A percentile compares a stretch with the other conserved stretches of the same genome.
These are phyloP conservation scores for Agrenia bidenticulata DNA, from an alignment of 2,888 invertebrate genomes.

Conservation along the genomic window DNA sequence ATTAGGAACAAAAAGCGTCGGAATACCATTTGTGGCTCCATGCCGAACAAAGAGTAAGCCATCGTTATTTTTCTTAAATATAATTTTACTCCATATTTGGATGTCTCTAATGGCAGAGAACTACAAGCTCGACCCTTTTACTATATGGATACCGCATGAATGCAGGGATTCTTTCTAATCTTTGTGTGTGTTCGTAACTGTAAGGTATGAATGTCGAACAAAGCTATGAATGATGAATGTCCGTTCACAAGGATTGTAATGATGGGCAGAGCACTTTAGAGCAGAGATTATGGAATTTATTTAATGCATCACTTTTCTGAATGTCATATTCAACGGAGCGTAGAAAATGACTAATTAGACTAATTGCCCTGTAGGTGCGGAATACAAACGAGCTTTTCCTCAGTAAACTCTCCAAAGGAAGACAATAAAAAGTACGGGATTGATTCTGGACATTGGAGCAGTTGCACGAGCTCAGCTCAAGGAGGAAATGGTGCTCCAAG, in stretches of 20 bases:
- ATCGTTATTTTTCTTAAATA: neutral
- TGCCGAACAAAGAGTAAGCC: constrained; percentile 53
- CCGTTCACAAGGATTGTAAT: neutral
- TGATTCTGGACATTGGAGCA: constrained; percentile 53
- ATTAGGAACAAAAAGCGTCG: constrained; percentile 50
- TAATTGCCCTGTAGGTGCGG: constrained; percentile 50
- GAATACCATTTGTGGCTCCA: constrained; percentile 52
- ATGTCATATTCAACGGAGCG: neutral
- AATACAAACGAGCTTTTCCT: constrained; percentile 53
- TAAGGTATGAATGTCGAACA: no score
- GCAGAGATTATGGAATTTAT: no score
- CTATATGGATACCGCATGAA: no score
- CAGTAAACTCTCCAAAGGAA: constrained; percentile 45
- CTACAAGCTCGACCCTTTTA: no score
- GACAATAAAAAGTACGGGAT: constrained; percentile 49
- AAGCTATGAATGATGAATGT: no score
- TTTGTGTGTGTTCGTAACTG: no score
- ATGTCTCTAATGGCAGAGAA: no score
- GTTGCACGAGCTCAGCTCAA: constrained; percentile 51
- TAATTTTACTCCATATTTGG: constrained; percentile 9
- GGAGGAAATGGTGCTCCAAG: constrained; percentile 37
- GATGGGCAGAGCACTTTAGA: constrained; percentile 5
- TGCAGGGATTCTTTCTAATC: no score
- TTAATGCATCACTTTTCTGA: no score
- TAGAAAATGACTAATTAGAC: constrained; percentile 24